Conservation (phyloP, 2,113 vertebrate species). For the Rousettus leschenaultii region DNA sequence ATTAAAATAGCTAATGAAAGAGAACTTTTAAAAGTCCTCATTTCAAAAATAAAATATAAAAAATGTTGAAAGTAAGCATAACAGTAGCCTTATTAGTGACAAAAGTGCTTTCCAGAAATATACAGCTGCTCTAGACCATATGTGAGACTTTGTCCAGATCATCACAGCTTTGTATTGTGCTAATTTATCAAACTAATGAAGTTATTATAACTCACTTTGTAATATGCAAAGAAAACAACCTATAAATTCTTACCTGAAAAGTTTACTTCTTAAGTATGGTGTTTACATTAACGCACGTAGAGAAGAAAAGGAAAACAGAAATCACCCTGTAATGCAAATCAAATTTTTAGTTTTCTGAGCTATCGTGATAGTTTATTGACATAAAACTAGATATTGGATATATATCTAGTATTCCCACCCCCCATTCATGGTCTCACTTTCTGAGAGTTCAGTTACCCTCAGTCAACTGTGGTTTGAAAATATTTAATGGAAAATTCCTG, state of each 20-base stretch:
- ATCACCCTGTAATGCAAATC: neutral
- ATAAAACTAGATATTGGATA: neutral
- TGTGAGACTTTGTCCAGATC: neutral
- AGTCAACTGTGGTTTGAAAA: neutral
- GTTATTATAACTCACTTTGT: neutral
- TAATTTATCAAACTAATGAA: neutral
- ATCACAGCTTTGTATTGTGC: neutral
- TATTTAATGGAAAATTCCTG: neutral
- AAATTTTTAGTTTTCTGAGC: neutral
- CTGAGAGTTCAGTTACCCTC: neutral
- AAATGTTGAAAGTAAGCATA: neutral
- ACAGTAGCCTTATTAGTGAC: neutral
- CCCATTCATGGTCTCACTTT: neutral
- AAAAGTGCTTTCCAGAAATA: neutral
- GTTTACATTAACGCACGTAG: neutral
- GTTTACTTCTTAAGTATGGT: neutral
- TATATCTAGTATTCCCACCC: neutral
- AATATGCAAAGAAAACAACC: neutral
- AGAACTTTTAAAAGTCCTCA: neutral
- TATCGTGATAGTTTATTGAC: neutral
- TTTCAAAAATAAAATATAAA: neutral
- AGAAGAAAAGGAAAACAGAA: neutral
- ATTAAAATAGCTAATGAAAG: neutral
- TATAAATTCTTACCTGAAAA: neutral
- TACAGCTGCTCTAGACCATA: neutral